These are phyloP conservation scores for Xiphophorus hellerii DNA, from an alignment of 2,113 vertebrate species.

Conservation along the genomic window DNA sequence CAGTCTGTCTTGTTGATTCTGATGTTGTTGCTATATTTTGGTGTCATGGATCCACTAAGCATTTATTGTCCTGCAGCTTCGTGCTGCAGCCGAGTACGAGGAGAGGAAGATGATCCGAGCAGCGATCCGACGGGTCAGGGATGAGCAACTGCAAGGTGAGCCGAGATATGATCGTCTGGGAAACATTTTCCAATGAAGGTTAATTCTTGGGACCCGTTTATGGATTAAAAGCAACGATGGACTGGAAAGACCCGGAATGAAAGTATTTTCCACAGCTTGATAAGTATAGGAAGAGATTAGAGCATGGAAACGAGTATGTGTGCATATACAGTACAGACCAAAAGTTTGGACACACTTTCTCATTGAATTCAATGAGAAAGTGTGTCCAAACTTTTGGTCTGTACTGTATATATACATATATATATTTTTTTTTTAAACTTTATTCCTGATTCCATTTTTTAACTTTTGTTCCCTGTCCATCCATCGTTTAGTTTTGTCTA, in stretches of 20 bases:
- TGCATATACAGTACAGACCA: too few relatives aligned
- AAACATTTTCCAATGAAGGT: not conserved
- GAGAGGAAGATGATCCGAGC: slow-evolving; percentile 93
- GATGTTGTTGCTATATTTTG: not conserved
- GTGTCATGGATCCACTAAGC: not conserved
- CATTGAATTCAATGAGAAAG: too few relatives aligned
- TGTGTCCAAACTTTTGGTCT: too few relatives aligned
- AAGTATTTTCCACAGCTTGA: not conserved
- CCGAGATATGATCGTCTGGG: not conserved
- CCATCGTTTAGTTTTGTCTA: not conserved
- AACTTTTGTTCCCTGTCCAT: not conserved
- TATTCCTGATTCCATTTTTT: too few relatives aligned
- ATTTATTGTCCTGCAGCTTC: slow-evolving; percentile 77
- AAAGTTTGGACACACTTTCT: too few relatives aligned
- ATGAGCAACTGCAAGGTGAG: slow-evolving; percentile 87
- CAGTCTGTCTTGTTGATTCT: not conserved
- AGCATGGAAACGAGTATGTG: too few relatives aligned
- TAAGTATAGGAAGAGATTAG: too few relatives aligned
- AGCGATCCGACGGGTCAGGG: slow-evolving; percentile 88
- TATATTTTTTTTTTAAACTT: too few relatives aligned
- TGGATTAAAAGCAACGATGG: not conserved
- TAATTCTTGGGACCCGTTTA: not conserved
- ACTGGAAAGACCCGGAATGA: not conserved
- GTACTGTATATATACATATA: too few relatives aligned
- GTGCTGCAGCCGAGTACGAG: slow-evolving; percentile 86